These are phyloP conservation scores for Gymnoscopelus microlampas DNA, from an alignment of 2,797 vertebrate species.

Conservation along the genomic window DNA sequence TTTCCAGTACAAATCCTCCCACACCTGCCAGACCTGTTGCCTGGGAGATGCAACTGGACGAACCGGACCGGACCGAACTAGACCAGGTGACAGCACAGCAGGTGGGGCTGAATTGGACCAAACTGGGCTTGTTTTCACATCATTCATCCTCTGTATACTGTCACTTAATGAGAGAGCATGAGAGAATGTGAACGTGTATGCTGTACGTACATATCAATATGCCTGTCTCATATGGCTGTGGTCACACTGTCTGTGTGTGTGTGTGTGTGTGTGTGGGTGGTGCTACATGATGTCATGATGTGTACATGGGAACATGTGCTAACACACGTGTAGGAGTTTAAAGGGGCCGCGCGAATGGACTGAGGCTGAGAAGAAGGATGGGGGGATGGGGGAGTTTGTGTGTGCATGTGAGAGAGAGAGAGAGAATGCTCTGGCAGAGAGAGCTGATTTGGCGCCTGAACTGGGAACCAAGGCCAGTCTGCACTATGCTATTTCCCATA, in stretches of 20 bases:
- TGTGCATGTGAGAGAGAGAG: not conserved
- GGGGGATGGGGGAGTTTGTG: conserved; percentile 1
- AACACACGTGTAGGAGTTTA: conserved; percentile 31
- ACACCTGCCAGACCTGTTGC: not conserved
- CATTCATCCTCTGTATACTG: not conserved
- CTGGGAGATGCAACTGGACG: not conserved
- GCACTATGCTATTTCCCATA: conserved; percentile 22
- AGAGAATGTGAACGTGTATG: not conserved
- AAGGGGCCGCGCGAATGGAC: conserved; percentile 25
- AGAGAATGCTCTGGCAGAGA: conserved; percentile 15
- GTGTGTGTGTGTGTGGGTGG: conserved; percentile 23
- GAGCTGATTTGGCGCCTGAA: not conserved
- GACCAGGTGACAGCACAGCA: too few relatives aligned
- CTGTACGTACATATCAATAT: conserved; percentile 7
- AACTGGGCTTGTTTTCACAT: conserved; percentile 5
- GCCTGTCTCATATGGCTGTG: not conserved
- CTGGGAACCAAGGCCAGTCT: conserved; percentile 22
- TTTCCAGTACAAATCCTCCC: conserved; percentile 17
- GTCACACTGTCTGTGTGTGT: conserved; percentile 16
- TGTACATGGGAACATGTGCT: conserved; percentile 36
- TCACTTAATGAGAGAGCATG: not conserved
- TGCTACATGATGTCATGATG: conserved; percentile 34
- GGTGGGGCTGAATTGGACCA: not conserved
- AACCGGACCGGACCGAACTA: not conserved
- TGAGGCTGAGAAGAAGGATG: not conserved